Evolutionary conservation across 2,113 vertebrate genomes (phyloP).

Genomic region (Clarias gariepinus): DNA sequence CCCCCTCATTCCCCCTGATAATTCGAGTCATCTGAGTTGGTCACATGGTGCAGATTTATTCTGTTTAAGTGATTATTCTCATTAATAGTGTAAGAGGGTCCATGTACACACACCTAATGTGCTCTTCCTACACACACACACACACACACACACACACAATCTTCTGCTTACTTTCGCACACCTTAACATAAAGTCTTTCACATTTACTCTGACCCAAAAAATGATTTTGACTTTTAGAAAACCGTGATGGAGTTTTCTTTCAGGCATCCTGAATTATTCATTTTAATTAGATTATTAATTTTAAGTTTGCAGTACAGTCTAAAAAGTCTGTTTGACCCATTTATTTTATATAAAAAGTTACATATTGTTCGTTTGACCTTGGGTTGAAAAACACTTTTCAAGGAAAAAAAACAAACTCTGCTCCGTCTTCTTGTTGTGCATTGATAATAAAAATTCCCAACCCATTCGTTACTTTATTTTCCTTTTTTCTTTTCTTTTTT

Average conservation of each 20-base stretch:
- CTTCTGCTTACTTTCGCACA: no score
- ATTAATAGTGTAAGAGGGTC: no score
- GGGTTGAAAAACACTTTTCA: neutral
- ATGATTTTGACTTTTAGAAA: no score
- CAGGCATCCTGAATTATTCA: neutral
- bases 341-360: neutral
- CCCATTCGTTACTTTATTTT: neutral
- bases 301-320: neutral
- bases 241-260: neutral
- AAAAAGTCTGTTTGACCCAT: neutral
- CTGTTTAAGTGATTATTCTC: no score
- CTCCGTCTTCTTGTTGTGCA: neutral
- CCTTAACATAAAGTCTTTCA: no score
- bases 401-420: neutral
- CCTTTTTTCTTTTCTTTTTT: constrained; percentile 45
- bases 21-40: no score
- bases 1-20: no score
- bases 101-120: no score
- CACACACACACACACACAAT: no score
- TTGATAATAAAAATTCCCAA: neutral
- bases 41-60: no score
- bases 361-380: neutral
- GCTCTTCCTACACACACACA: no score
- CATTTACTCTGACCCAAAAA: no score
- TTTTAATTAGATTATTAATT: neutral